Evolutionary conservation across 2,888 invertebrate species (phyloP).

Genomic region (Cataglyphis rosenhaueri): DNA sequence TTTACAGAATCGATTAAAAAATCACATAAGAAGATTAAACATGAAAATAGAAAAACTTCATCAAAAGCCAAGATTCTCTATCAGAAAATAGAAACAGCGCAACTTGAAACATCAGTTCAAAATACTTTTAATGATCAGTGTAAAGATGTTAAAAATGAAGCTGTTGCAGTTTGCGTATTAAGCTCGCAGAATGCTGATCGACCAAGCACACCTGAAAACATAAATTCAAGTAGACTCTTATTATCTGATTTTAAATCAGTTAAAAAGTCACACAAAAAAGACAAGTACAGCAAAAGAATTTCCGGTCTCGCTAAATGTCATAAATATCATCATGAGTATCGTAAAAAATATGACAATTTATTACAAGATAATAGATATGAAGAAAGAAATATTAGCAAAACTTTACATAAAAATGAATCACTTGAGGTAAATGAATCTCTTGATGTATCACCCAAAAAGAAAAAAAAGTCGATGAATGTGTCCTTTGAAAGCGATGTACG

Average conservation of each 20-base stretch:
- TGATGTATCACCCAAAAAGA: constrained; percentile 71
- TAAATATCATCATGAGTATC: constrained; percentile 58
- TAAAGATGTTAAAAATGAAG: constrained; percentile 31
- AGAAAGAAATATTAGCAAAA: not conserved
- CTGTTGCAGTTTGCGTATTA: not conserved
- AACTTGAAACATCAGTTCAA: not conserved
- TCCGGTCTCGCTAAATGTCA: constrained; percentile 69
- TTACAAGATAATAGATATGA: not conserved
- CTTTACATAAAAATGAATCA: not conserved
- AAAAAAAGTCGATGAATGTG: constrained; percentile 59
- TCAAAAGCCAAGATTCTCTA: constrained; percentile 70
- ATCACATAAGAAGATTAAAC: constrained; percentile 81
- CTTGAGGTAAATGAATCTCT: not conserved
- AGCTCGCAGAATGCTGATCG: constrained; percentile 60
- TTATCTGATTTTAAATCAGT: constrained; percentile 79
- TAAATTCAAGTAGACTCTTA: constrained; percentile 81
- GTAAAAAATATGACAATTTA: constrained; percentile 47
- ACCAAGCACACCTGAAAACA: constrained; percentile 79
- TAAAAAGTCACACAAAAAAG: constrained; percentile 81
- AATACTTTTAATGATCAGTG: not conserved
- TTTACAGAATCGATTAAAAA: constrained; percentile 81
- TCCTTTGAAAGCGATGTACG: constrained; percentile 21
- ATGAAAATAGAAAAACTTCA: constrained; percentile 74
- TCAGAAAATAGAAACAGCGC: constrained; percentile 13
- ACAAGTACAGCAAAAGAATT: constrained; percentile 78